Evolutionary conservation across 2,113 vertebrate genomes (phyloP).

Genomic region (Poeciliopsis turrubarensis): DNA sequence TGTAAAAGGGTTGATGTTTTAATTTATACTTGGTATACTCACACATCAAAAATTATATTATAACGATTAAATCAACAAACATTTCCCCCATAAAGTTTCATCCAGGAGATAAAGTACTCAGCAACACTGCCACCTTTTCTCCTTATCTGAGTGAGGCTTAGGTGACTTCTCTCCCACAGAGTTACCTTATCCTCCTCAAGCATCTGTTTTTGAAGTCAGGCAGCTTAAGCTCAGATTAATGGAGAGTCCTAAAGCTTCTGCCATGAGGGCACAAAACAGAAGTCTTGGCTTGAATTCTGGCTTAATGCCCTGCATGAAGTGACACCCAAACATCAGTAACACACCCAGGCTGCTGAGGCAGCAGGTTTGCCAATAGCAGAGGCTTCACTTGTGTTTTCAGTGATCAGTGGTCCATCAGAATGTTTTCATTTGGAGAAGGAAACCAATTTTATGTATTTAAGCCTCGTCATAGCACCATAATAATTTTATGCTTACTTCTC

Average conservation of each 20-base stretch:
- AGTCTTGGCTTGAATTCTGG: slow-evolving; percentile 59
- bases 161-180: slow-evolving; percentile 64
- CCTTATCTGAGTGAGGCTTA: slow-evolving; percentile 67
- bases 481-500: too few relatives aligned
- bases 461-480: too few relatives aligned
- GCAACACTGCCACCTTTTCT: slow-evolving; percentile 41
- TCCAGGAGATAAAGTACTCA: slow-evolving; percentile 47
- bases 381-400: not conserved
- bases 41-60: slow-evolving; percentile 16
- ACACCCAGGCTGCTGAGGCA: slow-evolving; percentile 59
- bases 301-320: slow-evolving; percentile 22
- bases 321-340: slow-evolving; percentile 52
- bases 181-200: slow-evolving; percentile 74
- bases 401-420: not conserved
- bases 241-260: slow-evolving; percentile 66
- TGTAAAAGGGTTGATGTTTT: not conserved
- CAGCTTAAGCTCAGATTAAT: slow-evolving; percentile 78
- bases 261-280: slow-evolving; percentile 58
- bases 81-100: slow-evolving; percentile 55
- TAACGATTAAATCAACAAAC: slow-evolving; percentile 31
- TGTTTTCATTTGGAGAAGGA: not conserved
- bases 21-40: slow-evolving; percentile 16
- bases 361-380: slow-evolving; percentile 31
- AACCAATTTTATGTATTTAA: not conserved
- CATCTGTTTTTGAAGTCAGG: slow-evolving; percentile 75